These are phyloP conservation scores for Pomacea maculata DNA, from an alignment of 1,140 invertebrate species.

Conservation along the genomic window DNA sequence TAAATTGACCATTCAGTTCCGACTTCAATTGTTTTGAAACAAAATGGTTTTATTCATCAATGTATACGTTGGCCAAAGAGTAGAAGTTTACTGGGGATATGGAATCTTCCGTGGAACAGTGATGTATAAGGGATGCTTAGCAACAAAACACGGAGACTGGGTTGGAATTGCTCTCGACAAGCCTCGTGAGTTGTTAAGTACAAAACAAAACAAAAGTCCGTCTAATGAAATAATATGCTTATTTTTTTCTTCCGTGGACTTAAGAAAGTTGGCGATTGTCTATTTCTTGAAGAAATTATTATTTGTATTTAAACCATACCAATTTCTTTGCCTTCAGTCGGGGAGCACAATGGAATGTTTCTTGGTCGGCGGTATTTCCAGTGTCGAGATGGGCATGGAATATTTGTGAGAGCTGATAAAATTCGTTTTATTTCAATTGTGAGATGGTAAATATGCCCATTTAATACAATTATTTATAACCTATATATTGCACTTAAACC, in stretches of 20 bases:
- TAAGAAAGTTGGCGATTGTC: no score
- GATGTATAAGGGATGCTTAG: slow-evolving; percentile 51
- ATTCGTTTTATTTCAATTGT: slow-evolving; percentile 51
- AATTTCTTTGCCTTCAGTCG: slow-evolving; percentile 43
- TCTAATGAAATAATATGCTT: no score
- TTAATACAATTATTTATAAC: no score
- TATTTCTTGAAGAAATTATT: no score
- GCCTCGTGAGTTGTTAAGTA: slow-evolving; percentile 38
- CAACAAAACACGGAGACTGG: slow-evolving; percentile 53
- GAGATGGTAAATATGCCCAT: slow-evolving; percentile 42
- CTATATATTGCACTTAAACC: no score
- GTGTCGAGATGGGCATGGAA: slow-evolving; percentile 50
- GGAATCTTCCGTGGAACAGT: slow-evolving; percentile 49
- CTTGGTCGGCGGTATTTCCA: slow-evolving; percentile 55
- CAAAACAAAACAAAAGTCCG: no score
- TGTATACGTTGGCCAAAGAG: slow-evolving; percentile 50
- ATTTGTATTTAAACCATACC: no score
- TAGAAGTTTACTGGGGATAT: slow-evolving; percentile 48
- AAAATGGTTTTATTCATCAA: slow-evolving; percentile 56
- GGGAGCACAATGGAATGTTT: slow-evolving; percentile 53
- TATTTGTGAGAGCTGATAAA: slow-evolving; percentile 51
- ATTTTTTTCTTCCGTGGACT: no score
- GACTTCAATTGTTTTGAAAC: not conserved
- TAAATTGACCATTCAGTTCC: no score
- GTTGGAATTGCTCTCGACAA: slow-evolving; percentile 53